A percentile compares a stretch with the other conserved stretches of the same genome.
Evolutionary conservation across 1,140 invertebrate genomes (phyloP).

Genomic region (Sycophaga agraensis): DNA sequence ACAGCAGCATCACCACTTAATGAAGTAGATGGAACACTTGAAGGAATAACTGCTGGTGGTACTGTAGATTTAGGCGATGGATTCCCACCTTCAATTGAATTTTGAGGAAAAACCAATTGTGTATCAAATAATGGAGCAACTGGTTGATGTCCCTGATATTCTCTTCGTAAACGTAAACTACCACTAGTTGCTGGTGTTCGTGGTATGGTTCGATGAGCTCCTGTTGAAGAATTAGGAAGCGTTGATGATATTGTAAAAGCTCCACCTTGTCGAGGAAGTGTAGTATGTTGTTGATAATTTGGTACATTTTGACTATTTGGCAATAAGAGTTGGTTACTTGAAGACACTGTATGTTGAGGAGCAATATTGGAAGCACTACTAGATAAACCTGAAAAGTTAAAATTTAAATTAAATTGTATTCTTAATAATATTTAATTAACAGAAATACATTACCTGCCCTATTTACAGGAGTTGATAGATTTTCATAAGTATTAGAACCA

Average conservation of each 20-base stretch:
- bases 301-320: slow-evolving; percentile 38
- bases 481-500: slow-evolving; percentile 50
- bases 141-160: slow-evolving; percentile 42
- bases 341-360: slow-evolving; percentile 30
- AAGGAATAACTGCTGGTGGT: slow-evolving; percentile 21
- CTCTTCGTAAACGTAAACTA: slow-evolving; percentile 40
- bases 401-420: neutral
- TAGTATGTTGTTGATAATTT: slow-evolving; percentile 49
- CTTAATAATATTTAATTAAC: neutral
- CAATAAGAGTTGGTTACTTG: slow-evolving; percentile 34
- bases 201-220: slow-evolving; percentile 57
- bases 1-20: slow-evolving; percentile 33
- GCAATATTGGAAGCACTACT: slow-evolving; percentile 24
- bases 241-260: slow-evolving; percentile 54
- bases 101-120: slow-evolving; percentile 28
- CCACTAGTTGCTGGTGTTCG: slow-evolving; percentile 53
- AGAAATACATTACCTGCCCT: slow-evolving; percentile 19
- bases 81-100: slow-evolving; percentile 11
- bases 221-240: slow-evolving; percentile 44
- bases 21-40: slow-evolving; percentile 39
- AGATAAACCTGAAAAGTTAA: slow-evolving; percentile 14
- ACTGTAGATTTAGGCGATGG: slow-evolving; percentile 32
- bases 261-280: slow-evolving; percentile 45
- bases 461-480: slow-evolving; percentile 40
- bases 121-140: slow-evolving; percentile 40